Evolutionary conservation across 30 jellyfish, hydroid and myxozoan species (phyloP).

Genomic region (Nemopilema nomurai): DNA sequence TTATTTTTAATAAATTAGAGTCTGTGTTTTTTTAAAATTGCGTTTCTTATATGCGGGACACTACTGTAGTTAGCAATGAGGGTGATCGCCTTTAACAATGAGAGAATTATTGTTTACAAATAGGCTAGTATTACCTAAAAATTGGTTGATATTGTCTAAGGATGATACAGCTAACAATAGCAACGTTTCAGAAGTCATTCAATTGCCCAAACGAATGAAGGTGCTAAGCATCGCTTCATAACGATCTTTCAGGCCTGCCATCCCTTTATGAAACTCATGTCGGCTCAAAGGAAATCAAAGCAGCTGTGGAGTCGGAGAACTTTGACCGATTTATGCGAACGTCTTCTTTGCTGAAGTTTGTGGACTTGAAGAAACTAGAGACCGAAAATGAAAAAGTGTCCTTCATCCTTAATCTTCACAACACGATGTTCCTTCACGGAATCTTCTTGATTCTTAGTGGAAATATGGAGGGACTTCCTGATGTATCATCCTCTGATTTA

Average conservation of each 20-base stretch:
- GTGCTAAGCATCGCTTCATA: too few relatives aligned
- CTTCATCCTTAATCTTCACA: slow-evolving; percentile 73
- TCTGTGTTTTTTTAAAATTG: too few relatives aligned
- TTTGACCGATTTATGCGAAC: slow-evolving; percentile 9
- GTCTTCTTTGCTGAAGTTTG: slow-evolving; percentile 42
- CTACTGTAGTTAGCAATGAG: too few relatives aligned
- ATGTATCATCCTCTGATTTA: slow-evolving; percentile 2
- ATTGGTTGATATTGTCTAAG: too few relatives aligned
- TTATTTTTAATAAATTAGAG: too few relatives aligned
- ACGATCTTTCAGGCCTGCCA: slow-evolving; percentile 39
- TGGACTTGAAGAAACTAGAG: slow-evolving; percentile 48
- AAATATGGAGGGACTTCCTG: slow-evolving; percentile 15
- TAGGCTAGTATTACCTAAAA: too few relatives aligned
- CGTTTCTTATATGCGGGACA: too few relatives aligned
- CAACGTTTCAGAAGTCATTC: too few relatives aligned
- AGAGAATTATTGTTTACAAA: too few relatives aligned
- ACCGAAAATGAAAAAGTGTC: slow-evolving; percentile 55
- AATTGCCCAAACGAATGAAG: too few relatives aligned
- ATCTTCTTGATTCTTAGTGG: slow-evolving; percentile 60
- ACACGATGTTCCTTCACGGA: slow-evolving; percentile 82
- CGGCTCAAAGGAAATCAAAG: slow-evolving; percentile 31
- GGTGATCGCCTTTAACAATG: too few relatives aligned
- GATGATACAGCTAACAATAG: too few relatives aligned
- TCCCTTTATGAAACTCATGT: slow-evolving; percentile 52
- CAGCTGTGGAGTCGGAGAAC: slow-evolving; percentile 33